Conservation (phyloP, 2,113 vertebrate species). For the Motacilla tschutschensis region DNA sequence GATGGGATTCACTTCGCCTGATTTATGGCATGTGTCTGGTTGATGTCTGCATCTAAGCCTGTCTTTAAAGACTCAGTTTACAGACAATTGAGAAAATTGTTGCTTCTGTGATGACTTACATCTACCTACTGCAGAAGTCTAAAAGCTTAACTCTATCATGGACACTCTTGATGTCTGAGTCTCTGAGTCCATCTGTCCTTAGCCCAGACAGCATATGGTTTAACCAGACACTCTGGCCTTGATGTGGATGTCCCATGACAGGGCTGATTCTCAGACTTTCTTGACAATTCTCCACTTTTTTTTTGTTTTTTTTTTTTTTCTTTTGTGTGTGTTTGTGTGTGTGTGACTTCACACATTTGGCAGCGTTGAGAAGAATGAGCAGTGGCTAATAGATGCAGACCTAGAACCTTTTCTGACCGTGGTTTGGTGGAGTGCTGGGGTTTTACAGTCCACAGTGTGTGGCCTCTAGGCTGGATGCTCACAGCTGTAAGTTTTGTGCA, state of each 20-base stretch:
- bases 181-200: background rate
- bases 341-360: background rate
- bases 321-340: background rate
- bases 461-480: background rate
- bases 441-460: background rate
- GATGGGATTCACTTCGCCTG: background rate
- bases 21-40: background rate
- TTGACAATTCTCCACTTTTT: background rate
- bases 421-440: background rate
- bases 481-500: background rate
- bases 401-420: background rate
- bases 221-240: background rate
- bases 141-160: background rate
- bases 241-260: background rate
- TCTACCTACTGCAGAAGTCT: background rate
- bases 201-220: background rate
- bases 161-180: background rate
- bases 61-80: background rate
- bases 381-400: background rate
- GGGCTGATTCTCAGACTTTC: background rate
- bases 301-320: too few species aligned
- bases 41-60: background rate
- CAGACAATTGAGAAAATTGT: background rate
- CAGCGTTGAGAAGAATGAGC: background rate
- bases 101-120: background rate